Evolutionary conservation across 1,140 invertebrate genomes (phyloP).

Genomic region (Acromyrmex echinatior): DNA sequence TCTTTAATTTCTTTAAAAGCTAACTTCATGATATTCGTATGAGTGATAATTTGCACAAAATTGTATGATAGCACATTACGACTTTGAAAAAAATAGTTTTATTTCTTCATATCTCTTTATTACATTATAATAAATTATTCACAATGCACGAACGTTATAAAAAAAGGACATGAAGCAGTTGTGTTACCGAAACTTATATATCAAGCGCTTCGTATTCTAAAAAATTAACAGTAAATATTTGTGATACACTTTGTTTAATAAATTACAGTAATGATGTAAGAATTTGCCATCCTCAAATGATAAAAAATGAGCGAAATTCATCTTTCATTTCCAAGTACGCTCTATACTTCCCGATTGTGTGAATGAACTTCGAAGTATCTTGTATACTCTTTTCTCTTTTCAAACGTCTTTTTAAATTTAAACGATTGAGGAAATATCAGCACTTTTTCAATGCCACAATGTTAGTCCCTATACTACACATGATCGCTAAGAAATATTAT

Average conservation of each 20-base stretch:
- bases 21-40: background rate
- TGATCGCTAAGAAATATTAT: background rate
- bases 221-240: conserved; percentile 26
- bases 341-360: conserved; percentile 26
- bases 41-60: background rate
- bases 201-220: background rate
- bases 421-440: background rate
- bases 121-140: conserved; percentile 3
- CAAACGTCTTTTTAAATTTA: conserved; percentile 28
- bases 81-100: background rate
- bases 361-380: conserved; percentile 43
- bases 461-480: background rate
- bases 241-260: conserved; percentile 31
- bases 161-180: background rate
- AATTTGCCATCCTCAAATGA: background rate
- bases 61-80: background rate
- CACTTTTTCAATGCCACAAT: background rate
- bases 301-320: background rate
- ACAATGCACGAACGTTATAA: background rate
- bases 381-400: conserved; percentile 48
- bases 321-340: background rate
- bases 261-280: background rate
- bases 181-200: background rate
- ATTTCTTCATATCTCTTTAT: background rate
- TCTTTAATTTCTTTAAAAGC: background rate